Conservation (phyloP, 2,113 vertebrate species). For the Trogon melanurus region DNA sequence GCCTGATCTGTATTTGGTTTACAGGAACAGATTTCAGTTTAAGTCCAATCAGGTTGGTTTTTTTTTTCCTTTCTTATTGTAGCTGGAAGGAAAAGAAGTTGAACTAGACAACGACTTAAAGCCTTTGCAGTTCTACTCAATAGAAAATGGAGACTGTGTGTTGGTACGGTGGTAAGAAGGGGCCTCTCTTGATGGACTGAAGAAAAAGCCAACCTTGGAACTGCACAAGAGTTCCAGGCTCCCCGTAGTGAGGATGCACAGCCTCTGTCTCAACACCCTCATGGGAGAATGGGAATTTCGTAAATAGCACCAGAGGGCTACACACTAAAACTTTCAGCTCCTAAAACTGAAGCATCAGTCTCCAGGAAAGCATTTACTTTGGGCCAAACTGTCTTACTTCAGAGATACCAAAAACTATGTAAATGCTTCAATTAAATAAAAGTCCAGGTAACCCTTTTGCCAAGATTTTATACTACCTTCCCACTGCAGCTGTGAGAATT, state of each 20-base stretch:
- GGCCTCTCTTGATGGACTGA: neutral
- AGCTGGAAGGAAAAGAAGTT: conserved; percentile 89
- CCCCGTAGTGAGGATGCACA: neutral
- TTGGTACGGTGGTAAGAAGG: conserved; percentile 87
- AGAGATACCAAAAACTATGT: neutral
- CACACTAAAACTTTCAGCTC: neutral
- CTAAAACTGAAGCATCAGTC: neutral
- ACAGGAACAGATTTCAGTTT: neutral
- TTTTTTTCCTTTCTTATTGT: neutral
- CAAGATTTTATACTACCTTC: neutral
- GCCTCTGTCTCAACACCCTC: neutral
- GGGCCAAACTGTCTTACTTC: neutral
- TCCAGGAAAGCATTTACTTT: neutral
- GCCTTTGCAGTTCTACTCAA: conserved; percentile 89
- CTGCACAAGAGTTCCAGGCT: neutral
- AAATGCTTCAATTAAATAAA: conserved; percentile 30
- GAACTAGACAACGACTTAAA: conserved; percentile 89
- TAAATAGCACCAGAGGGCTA: neutral
- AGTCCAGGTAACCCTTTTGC: neutral
- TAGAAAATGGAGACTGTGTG: conserved; percentile 89
- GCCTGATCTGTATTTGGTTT: neutral
- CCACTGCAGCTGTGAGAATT: neutral
- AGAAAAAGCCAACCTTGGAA: neutral
- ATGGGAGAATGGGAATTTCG: neutral
- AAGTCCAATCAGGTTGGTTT: neutral